Evolutionary conservation across 2,113 vertebrate genomes (phyloP), one percentile per base, ranked within the genome.

Genomic region (Seriola dumerili): DNA sequence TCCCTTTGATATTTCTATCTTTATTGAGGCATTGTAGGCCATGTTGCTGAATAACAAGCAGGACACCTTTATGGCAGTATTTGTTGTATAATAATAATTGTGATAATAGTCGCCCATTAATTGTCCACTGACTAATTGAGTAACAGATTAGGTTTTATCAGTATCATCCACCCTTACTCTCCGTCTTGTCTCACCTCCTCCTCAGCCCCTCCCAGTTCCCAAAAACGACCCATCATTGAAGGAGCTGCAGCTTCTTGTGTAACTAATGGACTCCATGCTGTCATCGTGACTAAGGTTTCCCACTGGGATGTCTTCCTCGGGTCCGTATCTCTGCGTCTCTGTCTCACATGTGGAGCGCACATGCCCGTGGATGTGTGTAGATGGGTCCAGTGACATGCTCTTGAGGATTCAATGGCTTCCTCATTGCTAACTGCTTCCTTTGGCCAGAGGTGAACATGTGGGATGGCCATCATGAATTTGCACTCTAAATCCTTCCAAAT

Each of bases 301-400:
- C 62, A 25, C 76, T 32, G 71, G 74, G 74, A 70, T 25, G 76
- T 76, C 84, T 72, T 69, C 50, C 68, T 78, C 54, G 3, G 29
- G 70, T 67, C 76, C 73, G 5, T 72, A n/a, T 65, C 65, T 75
- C 69, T 69, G 50, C 29, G 29, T 64, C 68, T 81, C 68, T 67
- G 50, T 64, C 61, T 50, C 86, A 81, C 90, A 92, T 91, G 86
- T 92, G 90, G 83, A 57, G 16, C 64, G 48, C 88, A 90, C 85
- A 82, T 91, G 89, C 54, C 63, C 61, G 46, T 12, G 36, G 50
- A 25, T 36, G 4, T 21, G 63, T 52, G 57, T 40, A 42, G 62
- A 80, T 11, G 69, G 38, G 23, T 73, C 61, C 42, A 7, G 61
- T 1, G 23, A 62, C 72, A 63, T 34, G 63, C 73, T 83, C 67